Evolutionary conservation across 2,888 invertebrate genomes (phyloP).

Genomic region (Noctua janthina): DNA sequence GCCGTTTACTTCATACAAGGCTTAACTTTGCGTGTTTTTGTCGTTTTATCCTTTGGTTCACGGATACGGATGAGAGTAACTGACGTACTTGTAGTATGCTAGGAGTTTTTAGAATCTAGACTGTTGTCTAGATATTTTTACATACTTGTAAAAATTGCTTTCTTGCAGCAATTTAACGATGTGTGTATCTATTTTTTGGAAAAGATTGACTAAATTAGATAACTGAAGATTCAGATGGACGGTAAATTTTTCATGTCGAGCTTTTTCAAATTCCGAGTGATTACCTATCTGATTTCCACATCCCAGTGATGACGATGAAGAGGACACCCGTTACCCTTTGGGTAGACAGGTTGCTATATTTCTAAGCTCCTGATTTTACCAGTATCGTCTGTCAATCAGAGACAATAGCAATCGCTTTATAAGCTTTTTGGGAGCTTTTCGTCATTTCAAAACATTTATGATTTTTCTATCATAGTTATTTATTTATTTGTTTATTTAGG

Average conservation of each 20-base stretch:
- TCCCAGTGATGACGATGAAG: neutral
- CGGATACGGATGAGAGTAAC: constrained; percentile 20
- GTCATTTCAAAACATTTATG: too few species aligned
- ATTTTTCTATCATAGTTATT: too few species aligned
- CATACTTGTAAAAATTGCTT: neutral
- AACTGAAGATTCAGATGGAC: neutral
- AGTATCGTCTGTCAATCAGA: too few species aligned
- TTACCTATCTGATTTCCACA: neutral
- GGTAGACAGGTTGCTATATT: neutral
- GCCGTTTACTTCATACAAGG: constrained; percentile 67
- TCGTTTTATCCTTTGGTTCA: constrained; percentile 54
- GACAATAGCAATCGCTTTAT: too few species aligned
- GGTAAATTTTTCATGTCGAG: too few species aligned
- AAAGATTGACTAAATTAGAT: neutral
- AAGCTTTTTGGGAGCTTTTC: too few species aligned
- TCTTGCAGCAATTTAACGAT: neutral
- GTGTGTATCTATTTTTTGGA: neutral
- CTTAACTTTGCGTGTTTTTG: constrained; percentile 54
- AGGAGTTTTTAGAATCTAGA: neutral
- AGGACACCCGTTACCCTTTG: neutral
- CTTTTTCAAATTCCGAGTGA: too few species aligned
- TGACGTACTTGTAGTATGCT: neutral
- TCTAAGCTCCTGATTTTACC: neutral
- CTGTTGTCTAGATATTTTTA: constrained; percentile 7
- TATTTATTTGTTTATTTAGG: too few species aligned